phyloP scores from a whole-genome alignment of 2,113 vertebrate species.

The Illadopsis cleaveri region DNA sequence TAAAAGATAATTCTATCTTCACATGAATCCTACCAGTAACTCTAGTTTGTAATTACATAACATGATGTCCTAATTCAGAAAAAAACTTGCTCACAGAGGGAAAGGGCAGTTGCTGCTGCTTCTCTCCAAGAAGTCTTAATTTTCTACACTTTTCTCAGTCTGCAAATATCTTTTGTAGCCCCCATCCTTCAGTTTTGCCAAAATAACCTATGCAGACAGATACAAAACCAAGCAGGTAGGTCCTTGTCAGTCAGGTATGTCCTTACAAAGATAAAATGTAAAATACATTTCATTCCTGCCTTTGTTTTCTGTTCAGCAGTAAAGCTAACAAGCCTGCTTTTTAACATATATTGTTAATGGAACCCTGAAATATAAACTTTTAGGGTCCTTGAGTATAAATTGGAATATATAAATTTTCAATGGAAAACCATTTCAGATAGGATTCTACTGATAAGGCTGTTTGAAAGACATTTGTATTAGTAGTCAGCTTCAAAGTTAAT shows the following conservation, averaged over 20 bases:
- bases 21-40: neutral
- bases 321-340: neutral
- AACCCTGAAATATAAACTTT: neutral
- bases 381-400: neutral
- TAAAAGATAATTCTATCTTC: neutral
- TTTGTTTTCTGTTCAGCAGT: neutral
- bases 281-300: neutral
- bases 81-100: neutral
- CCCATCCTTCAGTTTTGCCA: neutral
- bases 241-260: neutral
- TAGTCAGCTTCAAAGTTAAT: neutral
- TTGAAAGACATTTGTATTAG: neutral
- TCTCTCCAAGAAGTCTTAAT: neutral
- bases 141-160: neutral
- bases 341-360: neutral
- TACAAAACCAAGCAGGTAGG: neutral
- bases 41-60: neutral
- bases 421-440: neutral
- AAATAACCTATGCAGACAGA: neutral
- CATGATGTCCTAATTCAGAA: neutral
- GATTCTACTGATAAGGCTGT: neutral
- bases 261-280: neutral
- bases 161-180: neutral
- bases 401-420: neutral
- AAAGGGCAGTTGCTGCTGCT: neutral